Conservation (phyloP, 2,797 vertebrate genomes). For the Poeciliopsis infans region DNA sequence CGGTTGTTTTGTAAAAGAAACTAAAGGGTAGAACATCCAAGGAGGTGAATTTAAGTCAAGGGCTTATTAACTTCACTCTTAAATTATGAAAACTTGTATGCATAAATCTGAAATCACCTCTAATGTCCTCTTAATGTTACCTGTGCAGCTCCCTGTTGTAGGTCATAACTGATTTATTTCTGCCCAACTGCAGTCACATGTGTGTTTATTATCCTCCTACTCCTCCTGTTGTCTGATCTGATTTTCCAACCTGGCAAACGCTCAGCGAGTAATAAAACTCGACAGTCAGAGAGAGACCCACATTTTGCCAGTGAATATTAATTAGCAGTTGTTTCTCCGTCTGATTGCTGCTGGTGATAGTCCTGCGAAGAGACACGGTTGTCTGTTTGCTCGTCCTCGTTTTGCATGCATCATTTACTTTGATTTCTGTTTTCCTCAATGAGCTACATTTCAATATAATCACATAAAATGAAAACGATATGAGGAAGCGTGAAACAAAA, state of each 20-base stretch:
- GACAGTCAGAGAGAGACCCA: constrained; percentile 64
- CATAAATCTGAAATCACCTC: constrained; percentile 10
- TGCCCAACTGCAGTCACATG: constrained; percentile 15
- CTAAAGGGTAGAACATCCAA: not conserved
- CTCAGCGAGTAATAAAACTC: constrained; percentile 41
- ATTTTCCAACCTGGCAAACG: constrained; percentile 53
- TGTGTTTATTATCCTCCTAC: constrained; percentile 21
- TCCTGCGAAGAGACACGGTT: constrained; percentile 62
- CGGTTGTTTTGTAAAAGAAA: not conserved
- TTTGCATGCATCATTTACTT: constrained; percentile 61
- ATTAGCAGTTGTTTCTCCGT: constrained; percentile 67
- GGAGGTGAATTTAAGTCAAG: not conserved
- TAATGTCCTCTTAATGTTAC: constrained; percentile 13
- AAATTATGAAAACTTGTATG: constrained; percentile 29
- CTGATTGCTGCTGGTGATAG: constrained; percentile 63
- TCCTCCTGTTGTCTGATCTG: constrained; percentile 39
- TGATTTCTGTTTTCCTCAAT: constrained; percentile 49
- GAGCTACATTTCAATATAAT: constrained; percentile 42
- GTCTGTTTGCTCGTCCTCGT: constrained; percentile 51
- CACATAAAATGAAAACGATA: constrained; percentile 44
- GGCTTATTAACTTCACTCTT: constrained; percentile 20
- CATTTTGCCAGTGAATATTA: constrained; percentile 73
- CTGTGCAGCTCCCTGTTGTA: constrained; percentile 14
- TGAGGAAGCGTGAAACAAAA: constrained; percentile 49
- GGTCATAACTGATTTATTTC: constrained; percentile 19